phyloP scores from a whole-genome alignment of 2,797 vertebrate genomes.

The Lagodon rhomboides region DNA sequence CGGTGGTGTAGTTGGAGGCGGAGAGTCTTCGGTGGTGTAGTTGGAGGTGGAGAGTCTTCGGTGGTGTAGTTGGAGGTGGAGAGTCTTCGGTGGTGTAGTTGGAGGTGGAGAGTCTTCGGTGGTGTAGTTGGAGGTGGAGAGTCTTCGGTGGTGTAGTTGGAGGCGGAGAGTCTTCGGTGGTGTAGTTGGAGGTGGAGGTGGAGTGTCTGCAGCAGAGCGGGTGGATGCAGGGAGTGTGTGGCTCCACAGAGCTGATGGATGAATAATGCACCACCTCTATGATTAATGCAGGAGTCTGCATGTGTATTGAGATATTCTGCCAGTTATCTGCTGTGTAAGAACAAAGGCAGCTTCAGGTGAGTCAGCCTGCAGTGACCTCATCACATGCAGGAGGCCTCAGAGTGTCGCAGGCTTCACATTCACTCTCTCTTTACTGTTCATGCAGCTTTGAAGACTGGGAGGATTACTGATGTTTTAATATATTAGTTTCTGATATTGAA shows the following conservation, averaged over 20 bases:
- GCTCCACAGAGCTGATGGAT: conserved; percentile 74
- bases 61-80: conserved; percentile 55
- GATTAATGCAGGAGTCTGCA: conserved; percentile 81
- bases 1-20: conserved; percentile 55
- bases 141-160: conserved; percentile 59
- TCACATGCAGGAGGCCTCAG: conserved; percentile 21
- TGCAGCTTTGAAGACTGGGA: conserved; percentile 25
- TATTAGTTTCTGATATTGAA: conserved; percentile 17
- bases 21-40: conserved; percentile 53
- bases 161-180: conserved; percentile 30
- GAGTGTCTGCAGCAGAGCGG: conserved; percentile 42
- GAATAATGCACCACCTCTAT: conserved; percentile 82
- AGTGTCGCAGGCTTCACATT: no score
- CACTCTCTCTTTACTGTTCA: conserved; percentile 26
- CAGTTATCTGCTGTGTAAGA: conserved; percentile 68
- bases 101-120: conserved; percentile 38
- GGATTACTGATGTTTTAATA: conserved; percentile 9
- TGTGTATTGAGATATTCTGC: conserved; percentile 76
- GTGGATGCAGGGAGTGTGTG: conserved; percentile 54
- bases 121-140: conserved; percentile 59
- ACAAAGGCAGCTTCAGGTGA: conserved; percentile 60
- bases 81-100: conserved; percentile 59
- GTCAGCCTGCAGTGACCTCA: conserved; percentile 21
- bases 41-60: conserved; percentile 53
- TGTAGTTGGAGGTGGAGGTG: conserved; percentile 61